Evolutionary conservation across 2,797 vertebrate species (phyloP).

Genomic region (Sitta carolinensis): DNA sequence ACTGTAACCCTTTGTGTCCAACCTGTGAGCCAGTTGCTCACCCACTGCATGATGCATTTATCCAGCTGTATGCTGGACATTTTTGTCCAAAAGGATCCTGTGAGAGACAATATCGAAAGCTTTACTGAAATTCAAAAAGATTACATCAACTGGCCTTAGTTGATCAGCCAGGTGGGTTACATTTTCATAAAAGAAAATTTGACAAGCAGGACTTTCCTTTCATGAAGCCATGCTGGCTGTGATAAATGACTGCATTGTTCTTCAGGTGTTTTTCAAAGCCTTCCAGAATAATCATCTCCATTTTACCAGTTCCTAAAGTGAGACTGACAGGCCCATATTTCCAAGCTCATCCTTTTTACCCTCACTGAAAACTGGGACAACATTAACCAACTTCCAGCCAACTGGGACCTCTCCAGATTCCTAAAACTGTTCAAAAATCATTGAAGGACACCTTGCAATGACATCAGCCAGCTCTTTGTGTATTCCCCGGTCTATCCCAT

Average conservation of each 20-base stretch:
- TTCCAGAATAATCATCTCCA: neutral
- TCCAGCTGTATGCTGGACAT: neutral
- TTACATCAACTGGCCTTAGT: neutral
- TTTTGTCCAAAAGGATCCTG: neutral
- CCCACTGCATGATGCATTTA: accelerated
- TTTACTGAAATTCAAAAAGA: neutral
- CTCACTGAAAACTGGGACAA: neutral
- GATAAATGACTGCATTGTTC: neutral
- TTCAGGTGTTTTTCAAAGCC: neutral
- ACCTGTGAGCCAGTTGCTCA: neutral
- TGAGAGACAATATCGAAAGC: accelerated
- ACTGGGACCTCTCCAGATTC: neutral
- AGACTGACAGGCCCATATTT: neutral
- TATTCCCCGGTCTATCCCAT: neutral
- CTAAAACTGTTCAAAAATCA: neutral
- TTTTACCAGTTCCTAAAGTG: neutral
- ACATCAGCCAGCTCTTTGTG: neutral
- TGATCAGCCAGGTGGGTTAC: neutral
- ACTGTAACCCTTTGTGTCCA: neutral
- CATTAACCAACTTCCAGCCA: neutral
- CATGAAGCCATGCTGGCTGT: neutral
- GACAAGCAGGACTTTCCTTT: neutral
- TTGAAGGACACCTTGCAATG: neutral
- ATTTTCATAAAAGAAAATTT: neutral
- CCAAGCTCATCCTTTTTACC: neutral